phyloP scores from a whole-genome alignment of 2,113 vertebrate species.

The Poeciliopsis prolifica region DNA sequence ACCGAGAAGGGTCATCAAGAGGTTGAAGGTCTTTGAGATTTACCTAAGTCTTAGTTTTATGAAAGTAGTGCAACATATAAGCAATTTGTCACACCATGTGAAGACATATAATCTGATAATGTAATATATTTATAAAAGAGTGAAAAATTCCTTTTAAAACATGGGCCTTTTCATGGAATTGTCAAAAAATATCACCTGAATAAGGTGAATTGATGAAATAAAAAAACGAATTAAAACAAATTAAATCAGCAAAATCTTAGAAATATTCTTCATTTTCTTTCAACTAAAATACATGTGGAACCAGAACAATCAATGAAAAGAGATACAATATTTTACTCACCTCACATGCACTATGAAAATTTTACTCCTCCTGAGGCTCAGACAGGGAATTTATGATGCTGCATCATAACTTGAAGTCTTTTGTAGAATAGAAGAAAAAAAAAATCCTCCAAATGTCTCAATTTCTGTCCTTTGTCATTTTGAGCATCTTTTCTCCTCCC shows the following conservation, averaged over 20 bases:
- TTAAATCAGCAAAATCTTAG: not conserved
- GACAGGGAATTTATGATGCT: constrained; percentile 29
- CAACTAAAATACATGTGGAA: not conserved
- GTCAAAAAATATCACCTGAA: not conserved
- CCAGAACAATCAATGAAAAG: not conserved
- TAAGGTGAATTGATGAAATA: not conserved
- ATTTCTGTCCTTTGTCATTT: constrained; percentile 26
- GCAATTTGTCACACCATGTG: not conserved
- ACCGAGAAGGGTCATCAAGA: not conserved
- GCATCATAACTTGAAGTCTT: constrained; percentile 24
- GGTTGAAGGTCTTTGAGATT: no score
- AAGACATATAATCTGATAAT: not conserved
- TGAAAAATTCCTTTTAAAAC: not conserved
- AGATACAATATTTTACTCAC: constrained; percentile 59
- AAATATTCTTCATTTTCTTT: not conserved
- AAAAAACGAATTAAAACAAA: not conserved
- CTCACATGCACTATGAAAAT: constrained; percentile 17
- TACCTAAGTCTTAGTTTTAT: not conserved
- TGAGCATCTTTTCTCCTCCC: constrained; percentile 42
- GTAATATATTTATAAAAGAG: not conserved
- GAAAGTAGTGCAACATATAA: not conserved
- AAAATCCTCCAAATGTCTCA: constrained; percentile 7
- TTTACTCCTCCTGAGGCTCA: constrained; percentile 25
- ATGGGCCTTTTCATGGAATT: not conserved
- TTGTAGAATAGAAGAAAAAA: not conserved